Conservation (phyloP, 2,113 vertebrate genomes). For the Manacus vitellinus region DNA sequence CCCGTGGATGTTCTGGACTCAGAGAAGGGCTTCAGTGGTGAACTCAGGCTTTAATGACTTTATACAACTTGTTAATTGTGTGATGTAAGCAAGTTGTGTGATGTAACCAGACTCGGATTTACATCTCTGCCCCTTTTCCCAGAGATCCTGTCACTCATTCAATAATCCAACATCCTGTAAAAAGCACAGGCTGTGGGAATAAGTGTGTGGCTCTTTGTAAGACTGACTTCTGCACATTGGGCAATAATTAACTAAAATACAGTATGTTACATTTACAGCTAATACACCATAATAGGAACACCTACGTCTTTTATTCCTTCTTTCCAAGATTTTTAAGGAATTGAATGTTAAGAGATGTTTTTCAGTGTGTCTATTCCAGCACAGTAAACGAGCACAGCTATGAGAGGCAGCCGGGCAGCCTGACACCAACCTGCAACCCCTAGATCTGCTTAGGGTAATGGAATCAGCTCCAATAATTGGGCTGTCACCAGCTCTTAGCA, state of each 20-base stretch:
- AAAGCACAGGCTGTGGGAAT: neutral
- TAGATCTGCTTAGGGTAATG: neutral
- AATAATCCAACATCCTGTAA: neutral
- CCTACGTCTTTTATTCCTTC: neutral
- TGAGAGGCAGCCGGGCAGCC: neutral
- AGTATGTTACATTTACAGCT: neutral
- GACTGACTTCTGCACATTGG: neutral
- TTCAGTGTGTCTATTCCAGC: neutral
- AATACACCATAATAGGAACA: neutral
- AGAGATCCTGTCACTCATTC: neutral
- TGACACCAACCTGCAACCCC: neutral
- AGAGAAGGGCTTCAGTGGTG: neutral
- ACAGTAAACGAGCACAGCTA: neutral
- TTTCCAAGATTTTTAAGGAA: neutral
- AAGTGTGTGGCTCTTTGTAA: neutral
- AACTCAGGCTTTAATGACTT: neutral
- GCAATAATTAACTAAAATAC: neutral
- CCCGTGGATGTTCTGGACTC: neutral
- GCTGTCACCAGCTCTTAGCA: neutral
- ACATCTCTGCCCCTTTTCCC: neutral
- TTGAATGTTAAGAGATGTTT: neutral
- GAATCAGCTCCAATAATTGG: neutral
- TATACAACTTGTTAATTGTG: neutral
- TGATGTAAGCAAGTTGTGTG: neutral
- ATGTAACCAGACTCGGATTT: neutral